Evolutionary conservation across 2,797 vertebrate genomes (phyloP).

Genomic region (Melanotaenia trifasciata): DNA sequence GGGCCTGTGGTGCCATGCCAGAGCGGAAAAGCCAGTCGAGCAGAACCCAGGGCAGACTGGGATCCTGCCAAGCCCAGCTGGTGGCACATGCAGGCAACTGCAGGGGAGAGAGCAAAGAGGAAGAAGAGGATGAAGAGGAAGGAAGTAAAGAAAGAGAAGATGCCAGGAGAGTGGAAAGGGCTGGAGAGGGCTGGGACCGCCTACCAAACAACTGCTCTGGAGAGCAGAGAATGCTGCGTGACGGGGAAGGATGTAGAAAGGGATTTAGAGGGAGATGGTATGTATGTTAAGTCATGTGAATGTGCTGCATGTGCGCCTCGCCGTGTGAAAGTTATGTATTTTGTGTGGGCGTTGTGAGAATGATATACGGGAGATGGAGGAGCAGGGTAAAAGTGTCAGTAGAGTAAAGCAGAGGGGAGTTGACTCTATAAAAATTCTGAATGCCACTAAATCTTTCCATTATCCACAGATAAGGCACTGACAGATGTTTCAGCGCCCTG

Average conservation of each 20-base stretch:
- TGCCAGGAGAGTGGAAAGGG: conserved; percentile 29
- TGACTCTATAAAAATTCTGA: conserved; percentile 54
- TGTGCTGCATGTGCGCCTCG: background rate
- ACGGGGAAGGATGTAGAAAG: background rate
- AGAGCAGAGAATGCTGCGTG: conserved; percentile 30
- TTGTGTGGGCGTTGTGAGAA: conserved; percentile 48
- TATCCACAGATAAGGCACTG: conserved; percentile 64
- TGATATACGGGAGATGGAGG: conserved; percentile 31
- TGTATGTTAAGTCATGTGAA: conserved; percentile 35
- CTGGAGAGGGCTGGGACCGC: conserved; percentile 24
- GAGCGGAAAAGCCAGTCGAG: conserved; percentile 68
- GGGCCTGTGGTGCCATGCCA: conserved; percentile 63
- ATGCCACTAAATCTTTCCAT: conserved; percentile 67
- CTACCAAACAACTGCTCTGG: conserved; percentile 20
- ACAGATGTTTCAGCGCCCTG: conserved; percentile 63
- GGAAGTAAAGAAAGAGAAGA: conserved; percentile 16
- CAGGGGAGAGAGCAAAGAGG: conserved; percentile 37
- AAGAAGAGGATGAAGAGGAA: conserved; percentile 41
- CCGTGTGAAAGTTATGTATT: conserved; percentile 19
- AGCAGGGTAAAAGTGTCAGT: conserved; percentile 28
- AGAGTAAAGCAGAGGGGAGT: conserved; percentile 40
- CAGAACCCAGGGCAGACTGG: conserved; percentile 73
- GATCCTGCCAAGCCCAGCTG: conserved; percentile 70
- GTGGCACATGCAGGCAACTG: conserved; percentile 46
- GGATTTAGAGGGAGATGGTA: conserved; percentile 32